Evolutionary conservation across 2,888 invertebrate species (phyloP).

Genomic region (Pristionchus entomophagus): DNA sequence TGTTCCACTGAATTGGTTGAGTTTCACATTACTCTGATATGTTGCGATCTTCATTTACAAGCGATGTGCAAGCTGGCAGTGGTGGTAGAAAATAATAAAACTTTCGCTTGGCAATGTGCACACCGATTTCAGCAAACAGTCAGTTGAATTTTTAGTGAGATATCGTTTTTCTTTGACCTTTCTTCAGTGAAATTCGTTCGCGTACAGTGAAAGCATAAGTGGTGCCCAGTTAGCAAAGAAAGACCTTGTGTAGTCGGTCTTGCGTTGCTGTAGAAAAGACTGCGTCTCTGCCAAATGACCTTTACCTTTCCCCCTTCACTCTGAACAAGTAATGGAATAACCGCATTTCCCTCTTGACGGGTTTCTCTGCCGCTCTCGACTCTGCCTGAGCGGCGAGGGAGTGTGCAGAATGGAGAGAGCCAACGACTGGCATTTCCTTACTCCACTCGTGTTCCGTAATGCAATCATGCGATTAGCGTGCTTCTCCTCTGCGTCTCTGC

Average conservation of each 20-base stretch:
- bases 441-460: slow-evolving; percentile 33
- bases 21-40: no score
- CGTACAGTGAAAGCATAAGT: not conserved
- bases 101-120: no score
- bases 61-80: no score
- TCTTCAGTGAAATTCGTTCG: not conserved
- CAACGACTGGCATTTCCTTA: no score
- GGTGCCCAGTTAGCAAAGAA: not conserved
- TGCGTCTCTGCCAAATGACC: not conserved
- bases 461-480: slow-evolving; percentile 18
- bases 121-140: no score
- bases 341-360: not conserved
- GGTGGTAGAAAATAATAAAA: no score
- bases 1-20: no score
- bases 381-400: no score
- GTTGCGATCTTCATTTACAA: no score
- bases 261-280: not conserved
- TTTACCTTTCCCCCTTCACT: not conserved
- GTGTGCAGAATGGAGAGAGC: no score
- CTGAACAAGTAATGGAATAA: not conserved
- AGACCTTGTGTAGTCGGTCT: not conserved
- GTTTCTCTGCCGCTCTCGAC: not conserved
- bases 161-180: not conserved
- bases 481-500: slow-evolving; percentile 33
- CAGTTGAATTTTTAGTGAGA: not conserved